Base-by-base conservation (phyloP, 2,888 invertebrate species). In the Dolomedes plantarius region DNA sequence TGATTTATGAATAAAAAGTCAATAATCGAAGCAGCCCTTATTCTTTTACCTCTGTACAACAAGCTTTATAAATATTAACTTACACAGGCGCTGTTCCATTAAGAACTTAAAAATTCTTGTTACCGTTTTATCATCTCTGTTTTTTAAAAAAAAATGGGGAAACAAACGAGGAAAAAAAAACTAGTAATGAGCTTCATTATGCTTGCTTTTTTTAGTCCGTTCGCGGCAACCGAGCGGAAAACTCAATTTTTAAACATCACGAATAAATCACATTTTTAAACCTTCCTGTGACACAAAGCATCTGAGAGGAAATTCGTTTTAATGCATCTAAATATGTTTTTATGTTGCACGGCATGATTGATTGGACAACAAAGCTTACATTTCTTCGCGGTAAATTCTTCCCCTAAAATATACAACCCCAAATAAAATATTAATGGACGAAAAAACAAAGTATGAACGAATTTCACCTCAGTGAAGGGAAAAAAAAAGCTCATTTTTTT, bases 391-490 rank as follows among this genome's bases (percentile, higher is more conserved):
- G 6, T 29, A 6, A n/a, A 65, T 29, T 31, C 31, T n/a, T 31
- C 29, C 11, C 29, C 23, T 11, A 65, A 29, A 65, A 65, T 31
- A 31, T 29, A 65, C 31, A 65, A 29, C 65, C 31, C 6, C 5
- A 31, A 13, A 65, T 65, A 29, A 65, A 65, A 65, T 65, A 65
- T 65, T 65, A 65, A 65, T 29, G 29, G 31, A 65, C 3, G 65
- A 29, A 13, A 36, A 65, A 65, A 31, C n/a, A n/a, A n/a, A n/a
- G n/a, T n/a, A 65, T 16, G 65, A 65, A 16, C 31, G 16, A 28
- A 31, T 65, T 31, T 65, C 16, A 29, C 1, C 31, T 65, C 6
- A 6, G 56, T 56, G 23, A 16, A 56, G 23, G 46, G n/a, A n/a
- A n/a, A n/a, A n/a, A 23, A 56, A 56, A 56, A 56, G n/a, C 23